Conservation (phyloP, 2,797 vertebrate genomes). For the Aulostomus chinensis region DNA sequence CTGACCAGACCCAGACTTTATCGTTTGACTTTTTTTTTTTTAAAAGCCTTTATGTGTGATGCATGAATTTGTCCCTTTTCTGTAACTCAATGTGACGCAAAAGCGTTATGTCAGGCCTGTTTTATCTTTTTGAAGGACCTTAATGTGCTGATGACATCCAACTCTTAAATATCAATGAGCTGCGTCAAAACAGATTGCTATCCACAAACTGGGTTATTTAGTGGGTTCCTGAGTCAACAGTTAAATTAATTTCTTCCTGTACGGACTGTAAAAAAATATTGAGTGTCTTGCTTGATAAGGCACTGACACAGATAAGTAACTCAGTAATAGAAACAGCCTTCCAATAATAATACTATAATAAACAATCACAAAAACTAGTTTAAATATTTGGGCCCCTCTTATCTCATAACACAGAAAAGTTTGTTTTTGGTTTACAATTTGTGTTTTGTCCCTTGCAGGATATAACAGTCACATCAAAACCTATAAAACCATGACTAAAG, state of each 20-base stretch:
- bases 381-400: conserved; percentile 21
- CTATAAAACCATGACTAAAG: conserved; percentile 29
- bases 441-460: conserved; percentile 26
- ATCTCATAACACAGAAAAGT: conserved; percentile 6
- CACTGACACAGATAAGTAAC: conserved; percentile 76
- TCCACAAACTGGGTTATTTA: conserved; percentile 51
- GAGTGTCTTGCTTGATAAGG: conserved; percentile 77
- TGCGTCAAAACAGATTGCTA: conserved; percentile 35
- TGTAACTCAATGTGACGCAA: conserved; percentile 38
- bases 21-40: not conserved
- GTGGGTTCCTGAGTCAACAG: conserved; percentile 70
- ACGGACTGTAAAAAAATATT: conserved; percentile 48
- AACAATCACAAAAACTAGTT: conserved; percentile 28
- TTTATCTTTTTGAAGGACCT: conserved; percentile 28
- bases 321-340: conserved; percentile 29
- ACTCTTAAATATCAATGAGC: conserved; percentile 37
- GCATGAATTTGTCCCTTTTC: conserved; percentile 48
- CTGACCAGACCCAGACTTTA: conserved; percentile 18
- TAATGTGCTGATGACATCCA: conserved; percentile 18
- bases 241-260: conserved; percentile 47
- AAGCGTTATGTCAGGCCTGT: conserved; percentile 26
- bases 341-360: conserved; percentile 17
- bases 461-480: conserved; percentile 27
- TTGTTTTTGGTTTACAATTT: conserved; percentile 36
- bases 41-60: not conserved